Evolutionary conservation across 2,888 invertebrate genomes (phyloP).

Genomic region (Polyommatus icarus): DNA sequence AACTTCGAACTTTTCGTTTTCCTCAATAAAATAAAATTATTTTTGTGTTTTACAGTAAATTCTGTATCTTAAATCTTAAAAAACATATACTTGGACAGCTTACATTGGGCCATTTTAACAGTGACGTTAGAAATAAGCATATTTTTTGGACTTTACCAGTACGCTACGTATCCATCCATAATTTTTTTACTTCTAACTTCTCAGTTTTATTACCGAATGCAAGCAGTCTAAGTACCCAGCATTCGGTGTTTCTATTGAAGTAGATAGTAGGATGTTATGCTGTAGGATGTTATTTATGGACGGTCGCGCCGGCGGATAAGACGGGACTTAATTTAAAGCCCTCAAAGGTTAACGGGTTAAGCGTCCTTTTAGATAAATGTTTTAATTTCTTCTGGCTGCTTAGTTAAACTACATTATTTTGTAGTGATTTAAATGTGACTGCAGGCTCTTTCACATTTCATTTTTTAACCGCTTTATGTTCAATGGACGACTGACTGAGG

Average conservation of each 20-base stretch:
- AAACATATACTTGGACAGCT: not conserved
- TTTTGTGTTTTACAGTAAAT: not conserved
- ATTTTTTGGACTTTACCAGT: no score
- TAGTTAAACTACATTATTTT: not conserved
- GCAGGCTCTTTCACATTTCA: no score
- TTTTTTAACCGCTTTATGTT: no score
- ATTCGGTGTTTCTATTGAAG: slow-evolving; percentile 13
- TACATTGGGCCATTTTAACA: no score
- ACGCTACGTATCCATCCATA: not conserved
- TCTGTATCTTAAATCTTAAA: not conserved
- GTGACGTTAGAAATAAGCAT: no score
- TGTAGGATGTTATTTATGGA: slow-evolving; percentile 20
- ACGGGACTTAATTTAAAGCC: slow-evolving; percentile 19
- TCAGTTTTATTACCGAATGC: not conserved
- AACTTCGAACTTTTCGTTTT: slow-evolving; percentile 1
- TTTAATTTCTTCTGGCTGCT: slow-evolving; percentile 1
- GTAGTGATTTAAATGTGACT: not conserved
- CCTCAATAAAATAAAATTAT: not conserved
- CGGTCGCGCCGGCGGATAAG: slow-evolving; percentile 7
- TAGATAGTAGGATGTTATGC: not conserved
- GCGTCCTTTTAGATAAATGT: slow-evolving; percentile 20
- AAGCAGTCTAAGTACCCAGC: not conserved
- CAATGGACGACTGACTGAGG: no score
- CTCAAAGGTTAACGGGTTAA: slow-evolving; percentile 22
- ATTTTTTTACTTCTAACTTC: not conserved